These are phyloP conservation scores for Oreonectes daqikongensis DNA, from an alignment of 2,797 vertebrate genomes.

Conservation along the genomic window DNA sequence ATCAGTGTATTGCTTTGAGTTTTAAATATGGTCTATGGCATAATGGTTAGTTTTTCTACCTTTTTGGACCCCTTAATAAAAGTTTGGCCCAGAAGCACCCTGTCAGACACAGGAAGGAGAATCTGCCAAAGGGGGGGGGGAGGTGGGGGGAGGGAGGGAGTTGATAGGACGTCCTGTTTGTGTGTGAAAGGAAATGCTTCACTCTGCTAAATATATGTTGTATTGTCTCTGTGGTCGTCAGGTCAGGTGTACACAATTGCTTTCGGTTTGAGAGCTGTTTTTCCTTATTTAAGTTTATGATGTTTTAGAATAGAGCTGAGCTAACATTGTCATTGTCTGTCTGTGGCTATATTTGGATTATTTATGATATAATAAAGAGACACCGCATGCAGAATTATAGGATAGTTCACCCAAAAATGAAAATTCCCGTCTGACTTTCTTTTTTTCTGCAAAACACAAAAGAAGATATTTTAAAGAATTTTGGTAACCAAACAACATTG, in stretches of 20 bases:
- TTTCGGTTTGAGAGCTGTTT: not conserved
- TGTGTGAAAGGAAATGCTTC: slow-evolving; percentile 49
- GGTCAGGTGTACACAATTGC: slow-evolving; percentile 18
- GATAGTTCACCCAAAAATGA: no score
- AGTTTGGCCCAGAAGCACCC: slow-evolving; percentile 46
- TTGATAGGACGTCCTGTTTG: slow-evolving; percentile 60
- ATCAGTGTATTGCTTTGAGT: not conserved
- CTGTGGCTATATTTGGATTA: not conserved
- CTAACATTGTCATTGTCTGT: no score
- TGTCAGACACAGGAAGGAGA: slow-evolving; percentile 53
- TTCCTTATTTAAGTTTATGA: not conserved
- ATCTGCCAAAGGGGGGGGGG: slow-evolving; percentile 19
- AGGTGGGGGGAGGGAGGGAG: not conserved
- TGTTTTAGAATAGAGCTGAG: slow-evolving; percentile 3
- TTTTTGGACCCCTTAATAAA: not conserved
- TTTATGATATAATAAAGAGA: not conserved
- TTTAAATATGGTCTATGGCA: no score
- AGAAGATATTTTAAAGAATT: no score
- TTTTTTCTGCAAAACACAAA: no score
- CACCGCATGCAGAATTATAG: not conserved
- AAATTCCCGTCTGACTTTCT: no score
- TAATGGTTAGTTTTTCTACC: not conserved
- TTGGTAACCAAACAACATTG: no score
- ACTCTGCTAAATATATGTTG: slow-evolving; percentile 50
- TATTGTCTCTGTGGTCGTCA: slow-evolving; percentile 38